Percentiles rank a stretch among this genome's conserved stretches.
These are phyloP conservation scores for Parus major DNA, from an alignment of 2,113 vertebrate genomes.

Conservation along the genomic window DNA sequence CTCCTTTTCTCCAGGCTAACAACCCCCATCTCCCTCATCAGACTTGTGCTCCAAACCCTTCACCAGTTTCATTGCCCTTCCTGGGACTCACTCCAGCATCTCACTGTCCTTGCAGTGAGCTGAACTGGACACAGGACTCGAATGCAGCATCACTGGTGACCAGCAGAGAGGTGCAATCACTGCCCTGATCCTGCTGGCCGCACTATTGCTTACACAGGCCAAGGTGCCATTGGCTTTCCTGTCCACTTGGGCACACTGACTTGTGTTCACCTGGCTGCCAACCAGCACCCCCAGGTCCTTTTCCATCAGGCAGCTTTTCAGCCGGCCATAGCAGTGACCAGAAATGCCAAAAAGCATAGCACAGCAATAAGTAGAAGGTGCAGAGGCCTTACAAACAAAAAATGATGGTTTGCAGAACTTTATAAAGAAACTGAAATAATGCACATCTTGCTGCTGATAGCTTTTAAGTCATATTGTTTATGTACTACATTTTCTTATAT, in stretches of 20 bases:
- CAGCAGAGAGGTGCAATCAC: not conserved
- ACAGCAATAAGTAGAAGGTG: not conserved
- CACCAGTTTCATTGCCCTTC: not conserved
- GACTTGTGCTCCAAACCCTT: not conserved
- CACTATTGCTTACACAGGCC: not conserved
- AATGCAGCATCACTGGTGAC: not conserved
- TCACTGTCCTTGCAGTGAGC: not conserved
- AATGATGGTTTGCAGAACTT: not conserved
- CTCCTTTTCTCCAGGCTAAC: not conserved
- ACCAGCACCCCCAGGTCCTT: not conserved
- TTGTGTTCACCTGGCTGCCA: rapidly evolving
- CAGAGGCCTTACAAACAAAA: not conserved
- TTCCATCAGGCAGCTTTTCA: not conserved
- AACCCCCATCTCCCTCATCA: not conserved
- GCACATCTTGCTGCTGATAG: not conserved
- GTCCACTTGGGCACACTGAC: not conserved
- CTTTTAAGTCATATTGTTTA: not conserved
- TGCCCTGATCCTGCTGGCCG: not conserved
- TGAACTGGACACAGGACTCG: not conserved
- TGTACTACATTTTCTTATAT: not conserved
- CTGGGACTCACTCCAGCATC: not conserved
- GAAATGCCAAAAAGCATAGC: not conserved
- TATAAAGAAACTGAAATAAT: not conserved
- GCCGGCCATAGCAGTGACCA: not conserved
- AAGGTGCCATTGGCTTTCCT: not conserved